A percentile compares a stretch with the other conserved stretches of the same genome.
Conservation (phyloP, 2,797 vertebrate species). For the Anniella stebbinsi region DNA sequence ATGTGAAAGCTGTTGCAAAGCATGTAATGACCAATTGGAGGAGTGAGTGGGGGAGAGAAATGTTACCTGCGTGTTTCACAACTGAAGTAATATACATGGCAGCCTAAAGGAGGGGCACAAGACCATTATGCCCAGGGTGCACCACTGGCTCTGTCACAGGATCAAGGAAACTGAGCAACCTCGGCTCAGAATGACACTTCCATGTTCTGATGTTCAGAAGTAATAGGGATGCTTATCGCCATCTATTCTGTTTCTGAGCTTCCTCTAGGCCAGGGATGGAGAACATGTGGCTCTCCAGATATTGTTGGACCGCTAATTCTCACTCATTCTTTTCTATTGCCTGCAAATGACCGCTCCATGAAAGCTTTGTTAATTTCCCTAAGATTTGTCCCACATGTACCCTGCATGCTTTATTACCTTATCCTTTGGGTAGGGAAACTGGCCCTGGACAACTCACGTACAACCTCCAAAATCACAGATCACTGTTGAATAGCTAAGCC, state of each 20-base stretch:
- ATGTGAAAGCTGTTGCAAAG: too few relatives aligned
- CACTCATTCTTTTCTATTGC: not conserved
- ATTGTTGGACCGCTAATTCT: not conserved
- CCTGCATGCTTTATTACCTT: not conserved
- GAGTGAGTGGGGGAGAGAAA: too few relatives aligned
- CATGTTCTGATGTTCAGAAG: not conserved
- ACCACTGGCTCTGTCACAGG: too few relatives aligned
- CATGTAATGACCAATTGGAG: too few relatives aligned
- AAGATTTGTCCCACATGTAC: not conserved
- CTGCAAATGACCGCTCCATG: not conserved
- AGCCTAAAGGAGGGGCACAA: too few relatives aligned
- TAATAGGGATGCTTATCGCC: not conserved
- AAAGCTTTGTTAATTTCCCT: not conserved
- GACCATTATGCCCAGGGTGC: too few relatives aligned
- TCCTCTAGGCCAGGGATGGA: not conserved
- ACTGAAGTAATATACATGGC: too few relatives aligned
- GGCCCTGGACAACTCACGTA: not conserved
- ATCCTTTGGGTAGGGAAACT: not conserved
- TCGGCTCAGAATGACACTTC: not conserved
- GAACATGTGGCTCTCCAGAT: too few relatives aligned
- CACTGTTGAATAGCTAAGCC: not conserved
- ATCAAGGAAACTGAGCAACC: too few relatives aligned
- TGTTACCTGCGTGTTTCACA: too few relatives aligned
- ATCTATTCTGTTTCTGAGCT: not conserved
- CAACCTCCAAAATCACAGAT: not conserved